Base-by-base conservation (phyloP, 2,797 vertebrate species). In the Alcedo atthis region DNA sequence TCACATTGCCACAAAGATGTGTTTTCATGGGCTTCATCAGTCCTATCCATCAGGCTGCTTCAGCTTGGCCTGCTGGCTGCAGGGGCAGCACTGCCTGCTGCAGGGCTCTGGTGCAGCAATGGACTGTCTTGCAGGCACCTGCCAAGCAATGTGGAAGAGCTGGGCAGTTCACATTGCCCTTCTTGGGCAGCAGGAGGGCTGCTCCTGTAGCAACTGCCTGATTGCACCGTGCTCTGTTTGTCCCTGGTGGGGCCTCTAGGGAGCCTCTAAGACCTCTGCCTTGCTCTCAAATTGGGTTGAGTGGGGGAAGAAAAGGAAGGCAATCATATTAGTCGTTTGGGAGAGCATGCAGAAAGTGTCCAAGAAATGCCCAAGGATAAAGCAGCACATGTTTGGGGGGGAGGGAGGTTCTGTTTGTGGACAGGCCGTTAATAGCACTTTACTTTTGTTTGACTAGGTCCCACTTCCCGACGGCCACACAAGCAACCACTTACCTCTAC, bases 401-500 rank as follows among this genome's bases (percentile, higher is more conserved):
- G 66, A 14, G 15, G 9, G 40, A 43, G 42, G 58, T 45, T 73
- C 35, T 51, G 28, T 55, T 78, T 24, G 63, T 10, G 66, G 33
- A 77, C 43, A 62, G 89, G 37, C 45, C 15, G 8, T 69, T 78
- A 67, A 77, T 90, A 26, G 67, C 24, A 24, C 63, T 70, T 84
- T n/a, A 21, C 7, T 69, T 83, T 87, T 63, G 37, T 89, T 84
- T 93, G 90, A 75, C 11, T 68, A 99, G 98, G 97, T 97, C 7
- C 93, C 92, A 48, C 96, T 97, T 97, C 97, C 95, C 28, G 98
- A 98, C 93, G 96, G 98, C 83, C 98, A 98, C 95, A 95, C 98
- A 87, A 98, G 98, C 97, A 98, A 98, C 95, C 98, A 98, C 94
- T 96, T 97, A 90, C 98, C 98, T 96, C 97, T 98, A 49, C 86